phyloP scores from a whole-genome alignment of 2,888 invertebrate species.

The Ryuthela nishihirai region DNA sequence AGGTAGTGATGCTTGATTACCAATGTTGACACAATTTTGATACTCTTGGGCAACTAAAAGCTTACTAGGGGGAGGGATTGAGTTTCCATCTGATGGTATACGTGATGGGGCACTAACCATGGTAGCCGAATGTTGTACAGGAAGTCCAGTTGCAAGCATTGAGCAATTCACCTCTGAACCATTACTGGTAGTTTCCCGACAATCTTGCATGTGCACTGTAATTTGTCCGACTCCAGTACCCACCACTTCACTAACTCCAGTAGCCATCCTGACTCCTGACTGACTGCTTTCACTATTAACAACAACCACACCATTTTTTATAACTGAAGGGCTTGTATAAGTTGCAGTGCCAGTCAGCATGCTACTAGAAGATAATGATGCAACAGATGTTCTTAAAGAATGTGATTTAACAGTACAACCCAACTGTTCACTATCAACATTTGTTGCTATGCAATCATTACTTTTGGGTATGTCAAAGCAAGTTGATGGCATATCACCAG shows the following conservation, averaged over 20 bases:
- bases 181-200: background rate
- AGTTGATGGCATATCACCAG: no score
- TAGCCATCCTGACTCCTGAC: background rate
- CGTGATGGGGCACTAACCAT: background rate
- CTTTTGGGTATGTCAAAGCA: no score
- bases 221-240: background rate
- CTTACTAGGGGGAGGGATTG: no score
- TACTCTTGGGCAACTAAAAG: no score
- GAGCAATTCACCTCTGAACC: background rate
- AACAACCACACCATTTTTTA: background rate
- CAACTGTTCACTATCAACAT: no score
- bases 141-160: background rate
- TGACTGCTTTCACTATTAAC: background rate
- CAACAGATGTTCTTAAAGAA: no score
- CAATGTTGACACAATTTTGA: background rate
- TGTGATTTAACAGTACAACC: no score
- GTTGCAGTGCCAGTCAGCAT: no score
- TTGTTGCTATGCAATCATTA: no score
- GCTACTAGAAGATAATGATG: no score
- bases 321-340: no score
- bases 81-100: no score
- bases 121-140: background rate
- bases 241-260: background rate
- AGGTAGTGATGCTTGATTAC: constrained; percentile 15
- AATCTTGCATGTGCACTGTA: background rate